phyloP scores from a whole-genome alignment of 2,113 vertebrate genomes.

The Tachycineta bicolor region DNA sequence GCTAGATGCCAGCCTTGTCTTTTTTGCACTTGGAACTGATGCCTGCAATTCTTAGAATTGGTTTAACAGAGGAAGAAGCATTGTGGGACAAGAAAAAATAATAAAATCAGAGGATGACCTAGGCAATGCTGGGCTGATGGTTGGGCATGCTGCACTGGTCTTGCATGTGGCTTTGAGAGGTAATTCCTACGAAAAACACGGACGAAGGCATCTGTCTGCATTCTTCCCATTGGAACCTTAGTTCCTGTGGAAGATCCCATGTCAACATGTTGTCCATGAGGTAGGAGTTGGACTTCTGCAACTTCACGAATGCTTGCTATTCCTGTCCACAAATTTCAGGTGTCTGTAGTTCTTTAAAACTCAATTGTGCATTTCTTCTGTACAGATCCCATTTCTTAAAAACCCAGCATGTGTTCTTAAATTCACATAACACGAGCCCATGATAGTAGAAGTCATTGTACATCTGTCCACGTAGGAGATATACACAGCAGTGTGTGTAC shows the following conservation, averaged over 20 bases:
- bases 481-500: neutral
- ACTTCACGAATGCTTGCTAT: neutral
- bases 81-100: neutral
- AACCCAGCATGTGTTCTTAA: neutral
- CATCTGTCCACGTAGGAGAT: neutral
- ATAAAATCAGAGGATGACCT: neutral
- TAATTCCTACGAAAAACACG: neutral
- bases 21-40: neutral
- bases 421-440: neutral
- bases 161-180: neutral
- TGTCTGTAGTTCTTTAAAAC: neutral
- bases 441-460: neutral
- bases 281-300: neutral
- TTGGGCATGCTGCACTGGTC: neutral
- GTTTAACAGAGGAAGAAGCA: neutral
- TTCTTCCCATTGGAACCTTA: neutral
- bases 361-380: neutral
- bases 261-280: neutral
- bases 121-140: neutral
- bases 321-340: neutral
- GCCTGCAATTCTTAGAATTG: neutral
- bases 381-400: neutral
- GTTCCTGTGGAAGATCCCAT: neutral
- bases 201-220: rapidly evolving
- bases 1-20: neutral